A percentile compares a stretch with the other conserved stretches of the same genome.
Conservation (phyloP, 2,113 vertebrate species). For the Dasyornis broadbenti region DNA sequence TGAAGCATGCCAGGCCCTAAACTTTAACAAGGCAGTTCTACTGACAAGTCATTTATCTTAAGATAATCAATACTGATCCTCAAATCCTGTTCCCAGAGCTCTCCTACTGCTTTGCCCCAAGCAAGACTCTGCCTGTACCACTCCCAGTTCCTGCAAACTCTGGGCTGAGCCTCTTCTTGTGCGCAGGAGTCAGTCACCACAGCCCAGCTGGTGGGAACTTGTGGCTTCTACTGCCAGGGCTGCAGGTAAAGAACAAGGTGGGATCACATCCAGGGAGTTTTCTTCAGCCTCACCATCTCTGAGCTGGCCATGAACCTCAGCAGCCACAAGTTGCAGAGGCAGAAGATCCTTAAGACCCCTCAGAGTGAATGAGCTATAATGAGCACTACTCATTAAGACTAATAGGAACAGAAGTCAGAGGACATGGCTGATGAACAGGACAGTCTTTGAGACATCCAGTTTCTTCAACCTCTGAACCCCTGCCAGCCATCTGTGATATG, state of each 20-base stretch:
- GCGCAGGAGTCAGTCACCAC: neutral
- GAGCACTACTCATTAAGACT: neutral
- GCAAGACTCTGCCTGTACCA: neutral
- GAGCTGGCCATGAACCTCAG: neutral
- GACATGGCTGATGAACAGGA: neutral
- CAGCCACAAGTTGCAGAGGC: rapidly evolving
- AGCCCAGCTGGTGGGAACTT: neutral
- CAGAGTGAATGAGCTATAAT: neutral
- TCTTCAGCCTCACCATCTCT: neutral
- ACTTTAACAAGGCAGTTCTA: neutral
- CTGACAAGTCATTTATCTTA: neutral
- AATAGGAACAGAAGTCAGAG: neutral
- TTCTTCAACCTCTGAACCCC: neutral
- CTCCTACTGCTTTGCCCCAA: neutral
- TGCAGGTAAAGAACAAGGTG: neutral
- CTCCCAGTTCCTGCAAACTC: neutral
- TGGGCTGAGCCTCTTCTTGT: neutral
- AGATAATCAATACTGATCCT: neutral
- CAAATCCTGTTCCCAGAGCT: neutral
- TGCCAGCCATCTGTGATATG: neutral
- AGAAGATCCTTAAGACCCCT: neutral
- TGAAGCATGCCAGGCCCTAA: neutral
- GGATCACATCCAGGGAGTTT: neutral
- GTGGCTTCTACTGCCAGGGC: neutral
- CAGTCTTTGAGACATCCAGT: neutral